Conservation (phyloP, 2,888 invertebrate species). For the Ectemnius lituratus region DNA sequence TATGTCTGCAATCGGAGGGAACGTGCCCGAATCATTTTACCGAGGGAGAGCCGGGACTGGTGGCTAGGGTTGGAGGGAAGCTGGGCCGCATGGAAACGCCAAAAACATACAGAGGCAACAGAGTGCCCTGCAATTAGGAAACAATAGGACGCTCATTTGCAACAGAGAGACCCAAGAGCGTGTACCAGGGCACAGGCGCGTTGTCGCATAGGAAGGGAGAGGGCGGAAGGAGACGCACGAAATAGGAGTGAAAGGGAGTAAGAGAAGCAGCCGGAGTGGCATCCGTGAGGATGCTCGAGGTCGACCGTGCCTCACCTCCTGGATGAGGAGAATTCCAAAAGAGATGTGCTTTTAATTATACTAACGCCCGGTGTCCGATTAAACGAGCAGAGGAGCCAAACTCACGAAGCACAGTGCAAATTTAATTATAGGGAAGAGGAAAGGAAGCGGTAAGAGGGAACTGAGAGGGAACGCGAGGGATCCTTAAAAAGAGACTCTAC, state of each 20-base stretch:
- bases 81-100: slow-evolving; percentile 32
- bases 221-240: background rate
- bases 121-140: slow-evolving; percentile 59
- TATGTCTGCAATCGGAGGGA: too few species aligned
- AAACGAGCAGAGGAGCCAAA: slow-evolving; percentile 70
- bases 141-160: slow-evolving; percentile 48
- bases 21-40: slow-evolving; percentile 45
- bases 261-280: slow-evolving; percentile 7
- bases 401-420: slow-evolving; percentile 69
- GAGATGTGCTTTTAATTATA: slow-evolving; percentile 76
- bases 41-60: slow-evolving; percentile 26
- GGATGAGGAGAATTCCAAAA: slow-evolving; percentile 68
- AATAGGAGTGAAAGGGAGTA: slow-evolving; percentile 5
- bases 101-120: slow-evolving; percentile 49
- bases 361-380: slow-evolving; percentile 72
- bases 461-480: slow-evolving; percentile 28
- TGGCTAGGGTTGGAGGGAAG: too few species aligned
- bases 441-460: slow-evolving; percentile 37
- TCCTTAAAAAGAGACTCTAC: slow-evolving; percentile 17
- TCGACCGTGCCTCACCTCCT: slow-evolving; percentile 7
- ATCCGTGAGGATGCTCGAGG: slow-evolving; percentile 17
- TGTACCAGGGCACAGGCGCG: background rate
- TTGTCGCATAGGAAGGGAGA: background rate
- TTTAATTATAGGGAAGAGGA: slow-evolving; percentile 72
- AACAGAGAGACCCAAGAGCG: slow-evolving; percentile 21